A percentile compares a stretch with the other conserved stretches of the same genome.
Evolutionary conservation across 1,140 invertebrate species (phyloP).

Genomic region (Atta cephalotes): DNA sequence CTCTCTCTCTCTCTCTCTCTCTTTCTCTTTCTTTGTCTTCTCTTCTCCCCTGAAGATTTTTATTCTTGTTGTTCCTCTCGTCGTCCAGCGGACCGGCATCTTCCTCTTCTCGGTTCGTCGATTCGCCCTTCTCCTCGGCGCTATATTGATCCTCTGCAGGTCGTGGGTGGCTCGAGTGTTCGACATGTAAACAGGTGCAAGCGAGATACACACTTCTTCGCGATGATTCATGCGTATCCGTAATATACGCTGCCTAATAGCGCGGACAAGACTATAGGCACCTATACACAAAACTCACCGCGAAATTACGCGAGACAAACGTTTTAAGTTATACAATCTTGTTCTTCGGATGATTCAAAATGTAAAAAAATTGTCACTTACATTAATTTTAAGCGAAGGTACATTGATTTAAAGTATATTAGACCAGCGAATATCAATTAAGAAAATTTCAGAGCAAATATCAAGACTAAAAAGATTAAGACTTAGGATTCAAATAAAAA

Average conservation of each 20-base stretch:
- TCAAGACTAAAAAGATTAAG: too few species aligned
- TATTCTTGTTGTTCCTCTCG: slow-evolving; percentile 4
- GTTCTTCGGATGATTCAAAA: too few species aligned
- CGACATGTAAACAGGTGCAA: slow-evolving; percentile 75
- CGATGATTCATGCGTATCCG: slow-evolving; percentile 63
- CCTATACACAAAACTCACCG: slow-evolving; percentile 7
- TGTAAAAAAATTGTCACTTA: too few species aligned
- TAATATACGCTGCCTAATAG: slow-evolving; percentile 57
- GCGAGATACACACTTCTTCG: slow-evolving; percentile 44
- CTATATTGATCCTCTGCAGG: slow-evolving; percentile 27
- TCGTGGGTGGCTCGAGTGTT: slow-evolving; percentile 72
- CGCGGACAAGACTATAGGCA: neutral
- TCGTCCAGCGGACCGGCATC: neutral
- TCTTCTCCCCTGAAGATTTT: neutral
- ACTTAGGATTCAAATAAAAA: too few species aligned
- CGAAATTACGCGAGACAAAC: slow-evolving; percentile 20
- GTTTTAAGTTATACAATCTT: too few species aligned
- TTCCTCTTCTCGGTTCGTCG: slow-evolving; percentile 23
- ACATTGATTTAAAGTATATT: too few species aligned
- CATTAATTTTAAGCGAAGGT: too few species aligned
- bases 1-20: neutral
- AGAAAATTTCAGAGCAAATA: too few species aligned
- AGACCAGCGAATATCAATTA: too few species aligned
- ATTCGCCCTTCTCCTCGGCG: neutral
- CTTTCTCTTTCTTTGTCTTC: neutral